These are phyloP conservation scores for Aphyosemion australe DNA, from an alignment of 2,113 vertebrate species.

Conservation along the genomic window DNA sequence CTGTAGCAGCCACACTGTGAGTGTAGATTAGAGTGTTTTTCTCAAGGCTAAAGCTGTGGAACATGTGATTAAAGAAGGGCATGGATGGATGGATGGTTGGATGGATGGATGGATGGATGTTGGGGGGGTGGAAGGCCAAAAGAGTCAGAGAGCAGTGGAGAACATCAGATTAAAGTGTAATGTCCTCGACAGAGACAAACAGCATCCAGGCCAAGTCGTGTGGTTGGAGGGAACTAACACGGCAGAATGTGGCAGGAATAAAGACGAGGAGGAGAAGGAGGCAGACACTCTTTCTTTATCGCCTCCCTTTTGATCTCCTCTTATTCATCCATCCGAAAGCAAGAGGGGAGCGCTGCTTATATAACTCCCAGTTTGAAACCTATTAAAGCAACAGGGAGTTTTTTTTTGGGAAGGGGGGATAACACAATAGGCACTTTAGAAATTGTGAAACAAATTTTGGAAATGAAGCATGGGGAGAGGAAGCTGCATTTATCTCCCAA, in stretches of 20 bases:
- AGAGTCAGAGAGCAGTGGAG: constrained; percentile 37
- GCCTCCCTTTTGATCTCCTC: constrained; percentile 68
- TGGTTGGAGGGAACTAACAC: constrained; percentile 58
- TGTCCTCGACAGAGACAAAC: constrained; percentile 64
- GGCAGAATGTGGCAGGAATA: constrained; percentile 72
- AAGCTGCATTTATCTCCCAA: constrained; percentile 19
- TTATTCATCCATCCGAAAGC: constrained; percentile 62
- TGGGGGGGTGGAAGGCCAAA: constrained; percentile 37
- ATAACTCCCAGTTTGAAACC: constrained; percentile 59
- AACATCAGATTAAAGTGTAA: constrained; percentile 74
- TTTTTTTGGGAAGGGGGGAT: background rate
- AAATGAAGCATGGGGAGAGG: constrained; percentile 16
- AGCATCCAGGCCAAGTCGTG: constrained; percentile 68
- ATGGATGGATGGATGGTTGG: constrained; percentile 38
- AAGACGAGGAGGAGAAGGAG: constrained; percentile 65
- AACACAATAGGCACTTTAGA: constrained; percentile 1
- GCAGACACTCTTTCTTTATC: constrained; percentile 62
- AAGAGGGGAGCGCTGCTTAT: constrained; percentile 55
- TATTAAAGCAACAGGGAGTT: constrained; percentile 36
- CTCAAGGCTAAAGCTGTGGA: constrained; percentile 46
- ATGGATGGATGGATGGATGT: constrained; percentile 24
- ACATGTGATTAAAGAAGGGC: constrained; percentile 70
- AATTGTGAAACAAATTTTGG: constrained; percentile 21
- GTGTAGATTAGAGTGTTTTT: constrained; percentile 70
- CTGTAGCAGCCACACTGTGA: constrained; percentile 56